Evolutionary conservation across 2,888 invertebrate genomes (phyloP), one percentile per base, ranked within the genome.

Genomic region (Amblyteles armatorius): DNA sequence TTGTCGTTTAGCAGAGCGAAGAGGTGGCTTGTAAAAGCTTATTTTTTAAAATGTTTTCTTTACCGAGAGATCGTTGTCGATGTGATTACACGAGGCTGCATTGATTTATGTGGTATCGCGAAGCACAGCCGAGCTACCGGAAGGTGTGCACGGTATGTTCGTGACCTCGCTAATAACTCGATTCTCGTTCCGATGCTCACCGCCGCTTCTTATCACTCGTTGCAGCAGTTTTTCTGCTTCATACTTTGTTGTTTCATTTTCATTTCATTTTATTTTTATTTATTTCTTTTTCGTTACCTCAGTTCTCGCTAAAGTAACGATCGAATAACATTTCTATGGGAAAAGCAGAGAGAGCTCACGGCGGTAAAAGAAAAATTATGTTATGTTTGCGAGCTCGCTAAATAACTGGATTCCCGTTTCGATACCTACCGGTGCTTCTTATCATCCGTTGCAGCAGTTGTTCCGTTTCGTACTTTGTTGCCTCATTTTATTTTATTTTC

Each of bases 81-180:
- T 82, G 77, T 63, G 82, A 85, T 85, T 44, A 50, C 69, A 57
- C 72, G 78, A 60, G 57, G 16, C 65, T 48, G 72, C 82, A 82
- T 82, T 55, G 82, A 82, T 82, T 72, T 67, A 67, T 16, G 44
- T 48, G 3, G 60, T n/a, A 63, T 22, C 16, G 48, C 48, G 44
- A 13, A 6, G 44, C 26, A 13, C 36, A 33, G n/a, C 13, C 19
- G 74, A 29, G 26, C 29, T 13, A 33, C 50, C 50, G 29, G 19
- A 16, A 69, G 6, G 63, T 74, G 11, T 74, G 48, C 50, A 50
- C 65, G 22, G 33, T 40, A 40, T 67, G 55, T 52, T 68, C 74
- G 52, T 63, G 76, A 82, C 77, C 82, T 72, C 40, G 82, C 71
- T 72, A 65, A 48, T 57, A 26, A 74, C 57, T 68, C n/a, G 44